Evolutionary conservation across 2,797 vertebrate genomes (phyloP).

Genomic region (Fundulus diaphanus): DNA sequence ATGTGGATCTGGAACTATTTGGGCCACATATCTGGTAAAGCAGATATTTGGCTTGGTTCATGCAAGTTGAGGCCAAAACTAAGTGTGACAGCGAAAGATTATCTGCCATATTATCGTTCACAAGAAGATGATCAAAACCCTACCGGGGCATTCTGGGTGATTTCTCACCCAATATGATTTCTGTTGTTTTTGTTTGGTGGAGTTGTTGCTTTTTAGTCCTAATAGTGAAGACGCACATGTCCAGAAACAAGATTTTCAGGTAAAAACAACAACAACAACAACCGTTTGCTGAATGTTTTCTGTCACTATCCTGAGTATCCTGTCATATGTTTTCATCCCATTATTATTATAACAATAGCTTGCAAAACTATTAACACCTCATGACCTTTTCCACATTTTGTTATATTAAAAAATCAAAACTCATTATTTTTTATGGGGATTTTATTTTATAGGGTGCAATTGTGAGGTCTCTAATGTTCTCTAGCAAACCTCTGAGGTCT

Average conservation of each 20-base stretch:
- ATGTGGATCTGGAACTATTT: constrained; percentile 49
- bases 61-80: constrained; percentile 56
- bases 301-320: background rate
- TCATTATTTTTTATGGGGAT: background rate
- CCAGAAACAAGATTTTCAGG: no score
- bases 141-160: constrained; percentile 26
- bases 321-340: background rate
- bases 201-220: constrained; percentile 13
- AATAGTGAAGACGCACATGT: background rate
- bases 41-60: constrained; percentile 57
- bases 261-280: no score
- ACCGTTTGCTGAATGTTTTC: no score
- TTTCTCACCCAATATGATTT: constrained; percentile 43
- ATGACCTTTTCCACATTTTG: background rate
- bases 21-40: constrained; percentile 64
- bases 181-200: background rate
- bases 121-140: constrained; percentile 34
- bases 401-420: background rate
- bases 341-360: background rate
- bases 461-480: no score
- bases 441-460: no score
- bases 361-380: background rate
- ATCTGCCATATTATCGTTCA: constrained; percentile 54
- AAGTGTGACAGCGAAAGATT: constrained; percentile 69
- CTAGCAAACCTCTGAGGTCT: no score